phyloP scores from a whole-genome alignment of 2,113 vertebrate species.

The Podarcis raffonei region DNA sequence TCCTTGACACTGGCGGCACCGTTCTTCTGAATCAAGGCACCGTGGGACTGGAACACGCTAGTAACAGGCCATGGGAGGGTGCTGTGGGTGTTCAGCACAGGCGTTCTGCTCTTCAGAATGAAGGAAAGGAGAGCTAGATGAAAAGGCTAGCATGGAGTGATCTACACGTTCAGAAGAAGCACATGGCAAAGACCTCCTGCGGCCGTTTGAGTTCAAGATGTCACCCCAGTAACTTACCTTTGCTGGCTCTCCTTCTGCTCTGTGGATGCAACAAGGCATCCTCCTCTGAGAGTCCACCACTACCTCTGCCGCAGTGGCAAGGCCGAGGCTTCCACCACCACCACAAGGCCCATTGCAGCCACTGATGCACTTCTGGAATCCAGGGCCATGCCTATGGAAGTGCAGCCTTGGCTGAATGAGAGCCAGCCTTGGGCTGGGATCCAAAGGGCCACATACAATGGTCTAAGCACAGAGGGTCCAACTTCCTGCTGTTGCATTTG shows the following conservation, averaged over 20 bases:
- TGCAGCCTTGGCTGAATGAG: not conserved
- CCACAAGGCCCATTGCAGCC: too few relatives aligned
- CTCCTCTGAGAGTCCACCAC: too few relatives aligned
- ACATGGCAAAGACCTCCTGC: not conserved
- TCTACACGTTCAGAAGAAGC: not conserved
- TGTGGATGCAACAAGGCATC: not conserved
- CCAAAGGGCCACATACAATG: not conserved
- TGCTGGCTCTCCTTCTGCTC: not conserved
- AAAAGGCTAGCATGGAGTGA: not conserved
- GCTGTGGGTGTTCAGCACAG: not conserved
- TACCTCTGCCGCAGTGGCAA: too few relatives aligned
- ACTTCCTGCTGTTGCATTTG: too few relatives aligned
- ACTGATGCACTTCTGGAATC: too few relatives aligned
- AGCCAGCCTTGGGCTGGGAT: too few relatives aligned
- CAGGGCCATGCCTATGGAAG: too few relatives aligned
- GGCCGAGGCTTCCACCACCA: too few relatives aligned
- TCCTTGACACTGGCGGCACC: not conserved
- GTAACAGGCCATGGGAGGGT: not conserved
- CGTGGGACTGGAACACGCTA: accelerated
- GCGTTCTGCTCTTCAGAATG: not conserved
- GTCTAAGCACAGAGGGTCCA: too few relatives aligned
- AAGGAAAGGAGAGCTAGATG: not conserved
- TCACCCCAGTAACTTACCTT: not conserved
- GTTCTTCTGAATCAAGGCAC: not conserved
- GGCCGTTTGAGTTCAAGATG: not conserved